These are phyloP conservation scores for Bos indicus DNA, from an alignment of 2,113 vertebrate species.

Conservation along the genomic window DNA sequence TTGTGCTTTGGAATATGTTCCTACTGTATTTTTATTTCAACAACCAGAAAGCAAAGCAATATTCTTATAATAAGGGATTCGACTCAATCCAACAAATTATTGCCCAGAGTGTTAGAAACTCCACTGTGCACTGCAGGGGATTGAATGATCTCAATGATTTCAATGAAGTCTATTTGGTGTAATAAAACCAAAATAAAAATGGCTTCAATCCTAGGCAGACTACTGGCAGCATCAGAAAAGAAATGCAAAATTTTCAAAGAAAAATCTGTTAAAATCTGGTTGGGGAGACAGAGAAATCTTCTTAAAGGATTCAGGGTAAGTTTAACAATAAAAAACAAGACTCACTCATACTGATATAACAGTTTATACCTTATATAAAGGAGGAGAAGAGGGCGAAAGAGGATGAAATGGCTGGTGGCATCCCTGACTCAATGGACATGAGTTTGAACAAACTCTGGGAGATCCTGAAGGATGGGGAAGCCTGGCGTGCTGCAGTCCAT, in stretches of 20 bases:
- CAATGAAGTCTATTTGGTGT: background rate
- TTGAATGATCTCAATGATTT: background rate
- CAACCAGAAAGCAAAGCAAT: background rate
- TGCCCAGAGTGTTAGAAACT: background rate
- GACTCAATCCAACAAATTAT: background rate
- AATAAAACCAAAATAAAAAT: conserved; percentile 17
- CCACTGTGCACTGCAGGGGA: background rate
- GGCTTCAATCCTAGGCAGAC: background rate
- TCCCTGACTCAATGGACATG: background rate
- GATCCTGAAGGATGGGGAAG: background rate
- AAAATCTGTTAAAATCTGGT: background rate
- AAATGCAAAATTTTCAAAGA: background rate
- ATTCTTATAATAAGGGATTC: conserved; percentile 2
- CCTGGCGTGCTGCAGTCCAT: background rate
- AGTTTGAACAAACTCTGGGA: background rate
- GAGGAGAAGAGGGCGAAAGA: background rate
- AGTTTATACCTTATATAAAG: background rate
- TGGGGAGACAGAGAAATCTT: background rate
- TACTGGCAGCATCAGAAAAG: background rate
- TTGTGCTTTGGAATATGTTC: background rate
- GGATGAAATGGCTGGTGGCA: background rate
- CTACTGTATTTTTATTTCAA: conserved; percentile 9
- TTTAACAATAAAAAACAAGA: background rate
- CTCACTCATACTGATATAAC: background rate
- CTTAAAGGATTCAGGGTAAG: background rate